Conservation (phyloP, 2,888 invertebrate genomes). For the Litoditis marina region DNA sequence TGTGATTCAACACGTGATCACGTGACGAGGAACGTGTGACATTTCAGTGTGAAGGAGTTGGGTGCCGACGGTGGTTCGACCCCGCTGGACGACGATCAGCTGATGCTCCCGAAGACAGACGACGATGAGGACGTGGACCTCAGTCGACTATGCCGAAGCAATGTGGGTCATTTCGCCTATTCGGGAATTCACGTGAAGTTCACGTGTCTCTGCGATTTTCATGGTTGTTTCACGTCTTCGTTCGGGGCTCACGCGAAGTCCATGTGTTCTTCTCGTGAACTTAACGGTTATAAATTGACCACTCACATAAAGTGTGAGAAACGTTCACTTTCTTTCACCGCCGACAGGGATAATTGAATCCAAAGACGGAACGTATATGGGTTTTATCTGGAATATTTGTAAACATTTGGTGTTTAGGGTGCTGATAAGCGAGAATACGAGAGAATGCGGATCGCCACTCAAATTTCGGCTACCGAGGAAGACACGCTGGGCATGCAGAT, state of each 20-base stretch:
- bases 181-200: no score
- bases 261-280: no score
- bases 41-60: constrained; percentile 46
- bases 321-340: no score
- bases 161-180: constrained; percentile 2
- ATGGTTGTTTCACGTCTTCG: no score
- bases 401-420: background rate
- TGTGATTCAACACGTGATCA: background rate
- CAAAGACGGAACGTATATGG: no score
- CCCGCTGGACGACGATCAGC: constrained; percentile 23
- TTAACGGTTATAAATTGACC: no score
- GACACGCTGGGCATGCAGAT: background rate
- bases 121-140: constrained; percentile 23
- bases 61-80: constrained; percentile 35
- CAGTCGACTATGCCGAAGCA: constrained; percentile 17
- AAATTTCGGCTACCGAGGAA: background rate
- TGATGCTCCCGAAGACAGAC: constrained; percentile 16
- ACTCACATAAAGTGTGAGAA: no score
- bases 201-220: no score
- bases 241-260: no score
- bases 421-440: constrained; percentile 5
- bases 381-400: no score
- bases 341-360: no score
- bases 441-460: background rate
- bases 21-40: no score